These are phyloP conservation scores for Ennomos quercinarius DNA, from an alignment of 2,888 invertebrate species.

Conservation along the genomic window DNA sequence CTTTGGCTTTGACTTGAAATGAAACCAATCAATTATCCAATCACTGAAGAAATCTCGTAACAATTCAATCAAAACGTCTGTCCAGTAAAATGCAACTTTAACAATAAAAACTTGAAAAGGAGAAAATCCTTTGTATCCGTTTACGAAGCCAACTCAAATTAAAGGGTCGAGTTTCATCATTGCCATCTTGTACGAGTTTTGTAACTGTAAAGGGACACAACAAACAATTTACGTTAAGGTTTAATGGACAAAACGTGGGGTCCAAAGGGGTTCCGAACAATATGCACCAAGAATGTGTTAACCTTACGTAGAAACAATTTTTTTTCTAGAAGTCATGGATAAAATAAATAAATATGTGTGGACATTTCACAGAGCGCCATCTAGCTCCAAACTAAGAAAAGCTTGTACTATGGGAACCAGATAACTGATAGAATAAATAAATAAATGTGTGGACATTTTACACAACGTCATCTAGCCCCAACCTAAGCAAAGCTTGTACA, in stretches of 20 bases:
- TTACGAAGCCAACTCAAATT: slow-evolving; percentile 55
- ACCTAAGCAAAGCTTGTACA: too few relatives aligned
- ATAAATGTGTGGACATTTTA: too few relatives aligned
- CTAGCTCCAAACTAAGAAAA: too few relatives aligned
- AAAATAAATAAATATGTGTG: too few relatives aligned
- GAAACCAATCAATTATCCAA: slow-evolving; percentile 13
- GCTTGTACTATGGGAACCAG: too few relatives aligned
- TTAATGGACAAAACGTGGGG: slow-evolving; percentile 19
- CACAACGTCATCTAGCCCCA: too few relatives aligned
- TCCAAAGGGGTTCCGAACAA: slow-evolving; percentile 2
- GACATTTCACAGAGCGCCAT: too few relatives aligned
- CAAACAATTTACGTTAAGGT: slow-evolving; percentile 25
- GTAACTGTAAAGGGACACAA: slow-evolving; percentile 35
- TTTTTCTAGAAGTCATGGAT: not conserved
- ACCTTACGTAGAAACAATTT: not conserved
- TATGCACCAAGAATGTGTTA: too few relatives aligned
- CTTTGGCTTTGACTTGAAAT: not conserved
- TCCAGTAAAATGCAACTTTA: slow-evolving; percentile 41
- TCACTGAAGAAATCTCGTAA: slow-evolving; percentile 10
- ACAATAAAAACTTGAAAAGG: slow-evolving; percentile 41
- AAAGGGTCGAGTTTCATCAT: slow-evolving; percentile 51
- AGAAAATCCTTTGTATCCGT: slow-evolving; percentile 49
- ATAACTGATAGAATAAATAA: too few relatives aligned
- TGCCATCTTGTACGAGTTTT: slow-evolving; percentile 44
- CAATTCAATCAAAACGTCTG: slow-evolving; percentile 37